Evolutionary conservation across 1,140 invertebrate genomes (phyloP).

Genomic region (Drosophila burlai): DNA sequence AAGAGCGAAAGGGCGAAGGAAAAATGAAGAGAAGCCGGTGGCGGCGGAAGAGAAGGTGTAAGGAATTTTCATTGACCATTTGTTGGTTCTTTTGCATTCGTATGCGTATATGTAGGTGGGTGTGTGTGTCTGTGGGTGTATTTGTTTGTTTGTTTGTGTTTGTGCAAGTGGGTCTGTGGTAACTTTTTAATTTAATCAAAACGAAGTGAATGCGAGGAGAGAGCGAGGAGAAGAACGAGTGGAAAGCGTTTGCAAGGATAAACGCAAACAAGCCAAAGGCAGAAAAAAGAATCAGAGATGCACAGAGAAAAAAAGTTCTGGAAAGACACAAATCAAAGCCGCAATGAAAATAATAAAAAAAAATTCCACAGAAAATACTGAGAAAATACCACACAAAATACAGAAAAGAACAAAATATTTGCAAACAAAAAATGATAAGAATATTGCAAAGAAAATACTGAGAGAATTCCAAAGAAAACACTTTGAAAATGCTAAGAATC

Average conservation of each 20-base stretch:
- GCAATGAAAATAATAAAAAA: neutral
- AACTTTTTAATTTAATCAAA: conserved; percentile 69
- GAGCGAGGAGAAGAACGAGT: neutral
- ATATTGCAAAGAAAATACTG: neutral
- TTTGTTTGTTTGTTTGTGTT: conserved; percentile 13
- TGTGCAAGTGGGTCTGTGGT: conserved; percentile 30
- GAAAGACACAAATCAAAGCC: neutral
- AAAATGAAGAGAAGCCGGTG: neutral
- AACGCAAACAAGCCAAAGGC: conserved; percentile 19
- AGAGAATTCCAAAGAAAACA: neutral
- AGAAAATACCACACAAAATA: neutral
- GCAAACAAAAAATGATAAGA: neutral
- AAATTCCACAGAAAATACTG: neutral
- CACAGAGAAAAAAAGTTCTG: neutral
- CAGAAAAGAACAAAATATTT: no score
- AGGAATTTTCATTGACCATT: conserved; percentile 21
- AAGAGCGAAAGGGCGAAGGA: neutral
- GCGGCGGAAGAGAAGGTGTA: conserved; percentile 5
- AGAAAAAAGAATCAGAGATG: neutral
- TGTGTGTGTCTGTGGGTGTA: neutral
- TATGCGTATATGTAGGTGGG: conserved; percentile 3
- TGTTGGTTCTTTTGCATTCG: conserved; percentile 21
- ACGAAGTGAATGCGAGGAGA: conserved; percentile 43
- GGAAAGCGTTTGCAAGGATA: conserved; percentile 23
- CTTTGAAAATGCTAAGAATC: no score